Conservation (phyloP, 2,113 vertebrate species). For the Casuarius casuarius region DNA sequence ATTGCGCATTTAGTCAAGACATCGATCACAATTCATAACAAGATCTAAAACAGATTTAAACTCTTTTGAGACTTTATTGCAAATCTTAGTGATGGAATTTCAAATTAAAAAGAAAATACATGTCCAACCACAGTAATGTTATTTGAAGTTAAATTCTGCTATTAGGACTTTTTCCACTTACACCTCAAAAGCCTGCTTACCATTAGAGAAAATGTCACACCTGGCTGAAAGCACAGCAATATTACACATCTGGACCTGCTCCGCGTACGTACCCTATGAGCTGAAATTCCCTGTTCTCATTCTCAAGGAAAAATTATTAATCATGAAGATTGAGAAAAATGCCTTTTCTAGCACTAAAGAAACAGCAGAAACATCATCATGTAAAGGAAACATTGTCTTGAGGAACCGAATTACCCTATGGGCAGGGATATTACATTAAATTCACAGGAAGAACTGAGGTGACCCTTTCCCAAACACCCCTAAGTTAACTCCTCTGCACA, state of each 20-base stretch:
- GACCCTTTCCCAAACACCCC: accelerated
- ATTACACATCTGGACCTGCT: neutral
- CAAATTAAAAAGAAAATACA: neutral
- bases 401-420: neutral
- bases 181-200: neutral
- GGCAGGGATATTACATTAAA: neutral
- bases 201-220: neutral
- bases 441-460: accelerated
- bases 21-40: neutral
- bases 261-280: accelerated
- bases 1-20: neutral
- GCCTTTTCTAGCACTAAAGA: neutral
- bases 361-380: neutral
- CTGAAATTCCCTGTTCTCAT: accelerated
- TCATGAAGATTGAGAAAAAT: accelerated
- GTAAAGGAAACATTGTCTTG: accelerated
- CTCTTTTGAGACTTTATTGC: neutral
- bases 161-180: neutral
- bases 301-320: neutral
- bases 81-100: neutral
- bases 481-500: neutral
- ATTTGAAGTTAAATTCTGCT: neutral
- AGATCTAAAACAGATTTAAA: neutral
- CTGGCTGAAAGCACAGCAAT: neutral
- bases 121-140: neutral